Evolutionary conservation across 2,113 vertebrate genomes (phyloP).

Genomic region (Halcyon senegalensis): DNA sequence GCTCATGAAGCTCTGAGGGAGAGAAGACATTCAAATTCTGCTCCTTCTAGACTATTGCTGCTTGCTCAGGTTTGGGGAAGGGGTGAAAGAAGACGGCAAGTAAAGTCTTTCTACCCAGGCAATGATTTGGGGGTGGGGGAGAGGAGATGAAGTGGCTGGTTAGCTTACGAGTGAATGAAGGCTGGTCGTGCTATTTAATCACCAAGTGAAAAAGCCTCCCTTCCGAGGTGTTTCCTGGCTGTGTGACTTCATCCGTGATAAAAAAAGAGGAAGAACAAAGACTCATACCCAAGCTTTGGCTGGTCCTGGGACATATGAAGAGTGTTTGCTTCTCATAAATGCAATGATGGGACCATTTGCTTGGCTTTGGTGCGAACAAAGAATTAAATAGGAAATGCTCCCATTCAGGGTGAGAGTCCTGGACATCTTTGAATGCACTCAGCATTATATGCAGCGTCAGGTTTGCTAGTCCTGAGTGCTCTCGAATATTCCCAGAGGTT

Average conservation of each 20-base stretch:
- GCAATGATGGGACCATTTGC: background rate
- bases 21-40: rapidly evolving
- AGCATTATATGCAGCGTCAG: conserved; percentile 13
- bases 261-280: background rate
- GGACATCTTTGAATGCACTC: conserved; percentile 47
- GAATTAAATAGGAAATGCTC: conserved; percentile 21
- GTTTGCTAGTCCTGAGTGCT: conserved; percentile 53
- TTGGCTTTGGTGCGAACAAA: conserved; percentile 32
- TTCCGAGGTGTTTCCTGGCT: background rate
- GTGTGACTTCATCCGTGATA: background rate
- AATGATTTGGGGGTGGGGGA: background rate
- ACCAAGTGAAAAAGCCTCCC: background rate
- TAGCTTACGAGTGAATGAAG: rapidly evolving
- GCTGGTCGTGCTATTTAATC: background rate
- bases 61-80: background rate
- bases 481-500: conserved; percentile 56
- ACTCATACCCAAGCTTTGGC: background rate
- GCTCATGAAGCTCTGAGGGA: background rate
- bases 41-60: background rate
- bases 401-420: conserved; percentile 19
- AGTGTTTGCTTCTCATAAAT: background rate
- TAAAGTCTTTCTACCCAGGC: background rate
- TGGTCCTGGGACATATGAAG: background rate
- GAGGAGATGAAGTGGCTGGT: background rate
- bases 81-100: background rate